Evolutionary conservation across 2,797 vertebrate genomes (phyloP).

Genomic region (Saxicola maurus): DNA sequence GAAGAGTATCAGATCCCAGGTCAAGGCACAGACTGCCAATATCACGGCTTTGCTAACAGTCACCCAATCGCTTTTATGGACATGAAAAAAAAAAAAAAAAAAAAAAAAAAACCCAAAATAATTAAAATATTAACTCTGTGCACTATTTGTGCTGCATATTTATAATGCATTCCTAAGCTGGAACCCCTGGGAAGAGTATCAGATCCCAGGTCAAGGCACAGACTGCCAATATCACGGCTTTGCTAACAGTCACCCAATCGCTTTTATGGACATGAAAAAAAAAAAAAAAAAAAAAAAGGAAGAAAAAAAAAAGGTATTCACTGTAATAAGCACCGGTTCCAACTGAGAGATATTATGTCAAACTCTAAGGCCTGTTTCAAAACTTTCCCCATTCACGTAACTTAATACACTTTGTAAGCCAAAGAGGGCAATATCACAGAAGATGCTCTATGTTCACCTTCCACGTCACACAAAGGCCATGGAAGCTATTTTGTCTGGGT

Average conservation of each 20-base stretch:
- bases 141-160: too few species aligned
- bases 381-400: slow-evolving; percentile 66
- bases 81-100: neutral
- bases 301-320: slow-evolving; percentile 13
- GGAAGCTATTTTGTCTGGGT: slow-evolving; percentile 50
- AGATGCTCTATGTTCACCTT: slow-evolving; percentile 61
- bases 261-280: slow-evolving; percentile 62
- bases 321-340: slow-evolving; percentile 63
- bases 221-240: slow-evolving; percentile 66
- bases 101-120: too few species aligned
- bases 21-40: slow-evolving; percentile 67
- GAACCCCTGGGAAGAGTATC: slow-evolving; percentile 60
- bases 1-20: slow-evolving; percentile 67
- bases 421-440: slow-evolving; percentile 54
- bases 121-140: too few species aligned
- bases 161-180: slow-evolving; percentile 67
- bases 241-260: slow-evolving; percentile 72
- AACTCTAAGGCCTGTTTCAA: slow-evolving; percentile 66
- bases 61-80: slow-evolving; percentile 71
- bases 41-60: slow-evolving; percentile 70
- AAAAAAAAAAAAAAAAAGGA: neutral
- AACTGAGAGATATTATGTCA: slow-evolving; percentile 68
- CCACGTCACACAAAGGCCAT: slow-evolving; percentile 44
- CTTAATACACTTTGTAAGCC: slow-evolving; percentile 57
- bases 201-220: slow-evolving; percentile 69